Percentiles rank a stretch among this genome's conserved stretches.
These are phyloP conservation scores for Istiophorus platypterus DNA, from an alignment of 2,113 vertebrate species.

Conservation along the genomic window DNA sequence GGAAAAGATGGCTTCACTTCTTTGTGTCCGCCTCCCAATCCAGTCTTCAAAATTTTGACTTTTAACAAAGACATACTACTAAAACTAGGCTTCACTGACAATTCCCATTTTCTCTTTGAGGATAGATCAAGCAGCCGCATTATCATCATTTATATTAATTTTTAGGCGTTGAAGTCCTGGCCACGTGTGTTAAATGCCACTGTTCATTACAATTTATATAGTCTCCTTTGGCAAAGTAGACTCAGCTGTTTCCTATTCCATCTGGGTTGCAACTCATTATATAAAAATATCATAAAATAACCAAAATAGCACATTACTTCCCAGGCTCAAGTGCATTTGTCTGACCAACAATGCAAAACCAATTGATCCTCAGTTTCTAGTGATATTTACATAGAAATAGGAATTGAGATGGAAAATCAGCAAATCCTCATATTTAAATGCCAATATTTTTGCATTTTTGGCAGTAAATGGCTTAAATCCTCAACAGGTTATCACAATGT, in stretches of 20 bases:
- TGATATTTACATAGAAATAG: background rate
- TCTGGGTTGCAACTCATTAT: background rate
- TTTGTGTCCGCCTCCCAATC: constrained; percentile 17
- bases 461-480: background rate
- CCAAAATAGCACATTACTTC: too few species aligned
- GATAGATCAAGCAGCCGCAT: rapidly evolving
- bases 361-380: background rate
- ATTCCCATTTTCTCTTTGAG: background rate
- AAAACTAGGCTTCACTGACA: background rate
- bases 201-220: too few species aligned
- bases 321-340: too few species aligned
- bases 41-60: background rate
- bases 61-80: constrained; percentile 4
- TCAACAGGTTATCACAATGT: background rate
- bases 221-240: too few species aligned
- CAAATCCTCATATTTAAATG: background rate
- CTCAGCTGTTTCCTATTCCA: background rate
- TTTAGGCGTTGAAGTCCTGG: background rate
- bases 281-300: too few species aligned
- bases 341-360: background rate
- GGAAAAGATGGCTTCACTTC: constrained; percentile 16
- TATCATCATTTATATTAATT: background rate
- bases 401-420: background rate
- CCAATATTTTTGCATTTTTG: background rate
- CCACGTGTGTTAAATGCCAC: too few species aligned